These are phyloP conservation scores for Grammomys surdaster DNA, from an alignment of 2,113 vertebrate species.

Conservation along the genomic window DNA sequence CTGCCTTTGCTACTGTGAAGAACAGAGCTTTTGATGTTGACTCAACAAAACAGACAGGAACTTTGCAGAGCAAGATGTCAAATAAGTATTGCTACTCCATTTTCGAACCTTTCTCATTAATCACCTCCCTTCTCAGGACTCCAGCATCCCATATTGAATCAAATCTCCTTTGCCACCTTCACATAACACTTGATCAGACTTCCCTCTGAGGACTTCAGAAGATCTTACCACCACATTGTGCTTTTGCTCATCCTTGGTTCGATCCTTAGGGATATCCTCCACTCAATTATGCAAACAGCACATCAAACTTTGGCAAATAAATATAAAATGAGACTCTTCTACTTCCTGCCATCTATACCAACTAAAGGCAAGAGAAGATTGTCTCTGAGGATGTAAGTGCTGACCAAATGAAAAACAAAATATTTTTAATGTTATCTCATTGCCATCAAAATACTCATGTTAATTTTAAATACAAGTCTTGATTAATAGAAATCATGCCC, in stretches of 20 bases:
- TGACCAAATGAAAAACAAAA: conserved; percentile 25
- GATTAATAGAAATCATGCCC: background rate
- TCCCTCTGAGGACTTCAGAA: background rate
- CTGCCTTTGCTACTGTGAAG: background rate
- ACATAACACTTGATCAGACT: background rate
- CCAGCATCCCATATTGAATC: background rate
- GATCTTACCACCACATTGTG: background rate
- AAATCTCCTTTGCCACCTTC: background rate
- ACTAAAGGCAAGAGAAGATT: conserved; percentile 42
- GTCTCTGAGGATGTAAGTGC: conserved; percentile 29
- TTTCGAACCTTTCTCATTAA: conserved; percentile 19
- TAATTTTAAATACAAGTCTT: conserved; percentile 42
- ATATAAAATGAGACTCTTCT: conserved; percentile 11
- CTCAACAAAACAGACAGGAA: background rate
- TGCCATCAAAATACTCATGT: background rate
- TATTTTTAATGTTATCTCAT: conserved; percentile 13
- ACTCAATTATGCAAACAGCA: background rate
- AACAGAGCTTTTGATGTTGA: background rate
- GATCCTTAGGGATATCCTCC: background rate
- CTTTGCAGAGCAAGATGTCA: background rate
- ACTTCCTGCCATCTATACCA: conserved; percentile 21
- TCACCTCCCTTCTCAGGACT: conserved; percentile 1
- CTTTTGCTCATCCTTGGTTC: background rate
- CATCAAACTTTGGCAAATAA: background rate
- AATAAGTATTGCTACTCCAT: background rate